Conservation (phyloP, 2,888 invertebrate species). For the Lysandra coridon region DNA sequence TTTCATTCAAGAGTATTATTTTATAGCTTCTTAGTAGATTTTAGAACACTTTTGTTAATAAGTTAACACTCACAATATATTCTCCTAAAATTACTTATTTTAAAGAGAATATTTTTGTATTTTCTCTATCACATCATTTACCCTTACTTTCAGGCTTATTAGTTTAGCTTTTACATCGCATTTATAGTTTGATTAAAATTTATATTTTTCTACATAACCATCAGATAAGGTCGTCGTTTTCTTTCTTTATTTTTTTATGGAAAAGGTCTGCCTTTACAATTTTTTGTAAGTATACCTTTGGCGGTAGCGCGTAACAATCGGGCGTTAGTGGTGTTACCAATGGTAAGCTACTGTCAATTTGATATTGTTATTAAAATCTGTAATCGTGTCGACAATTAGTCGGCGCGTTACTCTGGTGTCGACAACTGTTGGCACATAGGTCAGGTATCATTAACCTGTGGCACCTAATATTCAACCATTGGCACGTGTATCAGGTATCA, state of each 20-base stretch:
- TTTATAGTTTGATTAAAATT: background rate
- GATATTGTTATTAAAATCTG: too few relatives aligned
- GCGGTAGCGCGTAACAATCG: too few relatives aligned
- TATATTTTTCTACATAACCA: background rate
- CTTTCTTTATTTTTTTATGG: background rate
- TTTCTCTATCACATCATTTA: background rate
- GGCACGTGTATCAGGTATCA: background rate
- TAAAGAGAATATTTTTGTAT: background rate
- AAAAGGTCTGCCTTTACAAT: background rate
- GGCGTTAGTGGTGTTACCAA: too few relatives aligned
- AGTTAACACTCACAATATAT: background rate
- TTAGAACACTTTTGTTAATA: background rate
- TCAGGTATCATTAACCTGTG: background rate
- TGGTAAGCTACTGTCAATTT: too few relatives aligned
- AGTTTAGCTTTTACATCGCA: too few relatives aligned
- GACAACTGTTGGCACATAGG: background rate
- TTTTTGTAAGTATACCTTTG: too few relatives aligned
- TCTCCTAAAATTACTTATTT: background rate
- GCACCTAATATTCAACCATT: background rate
- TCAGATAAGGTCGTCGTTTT: too few relatives aligned
- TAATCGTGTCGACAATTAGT: background rate
- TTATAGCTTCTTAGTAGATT: background rate
- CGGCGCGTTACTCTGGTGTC: background rate
- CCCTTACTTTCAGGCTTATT: background rate
- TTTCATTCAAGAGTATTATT: background rate